Evolutionary conservation across 2,888 invertebrate genomes (phyloP).

Genomic region (Coenonympha arcania): DNA sequence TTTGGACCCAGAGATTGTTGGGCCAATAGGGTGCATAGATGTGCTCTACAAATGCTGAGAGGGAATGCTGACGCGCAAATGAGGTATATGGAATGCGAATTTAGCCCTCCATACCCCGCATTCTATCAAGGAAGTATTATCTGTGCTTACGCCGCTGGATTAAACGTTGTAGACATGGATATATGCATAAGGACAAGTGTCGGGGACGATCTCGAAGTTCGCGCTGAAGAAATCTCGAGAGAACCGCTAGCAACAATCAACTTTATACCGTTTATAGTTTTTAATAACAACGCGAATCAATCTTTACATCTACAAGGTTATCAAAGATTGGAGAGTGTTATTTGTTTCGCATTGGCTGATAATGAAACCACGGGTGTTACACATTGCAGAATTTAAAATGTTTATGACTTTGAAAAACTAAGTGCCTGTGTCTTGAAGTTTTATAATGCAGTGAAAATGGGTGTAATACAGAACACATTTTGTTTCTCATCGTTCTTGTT

Average conservation of each 20-base stretch:
- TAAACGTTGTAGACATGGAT: conserved; percentile 34
- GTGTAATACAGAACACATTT: too few relatives aligned
- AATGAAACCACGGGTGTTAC: conserved; percentile 43
- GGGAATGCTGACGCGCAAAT: conserved; percentile 48
- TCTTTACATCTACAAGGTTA: conserved; percentile 35
- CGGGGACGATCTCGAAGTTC: conserved; percentile 37
- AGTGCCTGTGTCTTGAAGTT: too few relatives aligned
- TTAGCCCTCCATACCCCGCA: conserved; percentile 39
- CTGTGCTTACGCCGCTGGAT: conserved; percentile 47
- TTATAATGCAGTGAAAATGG: too few relatives aligned
- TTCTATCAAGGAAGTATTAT: conserved; percentile 39
- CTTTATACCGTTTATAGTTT: conserved; percentile 53
- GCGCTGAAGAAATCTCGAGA: conserved; percentile 40
- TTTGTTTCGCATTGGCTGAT: conserved; percentile 52
- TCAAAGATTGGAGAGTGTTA: conserved; percentile 36
- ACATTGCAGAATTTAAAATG: conserved; percentile 31
- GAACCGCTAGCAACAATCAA: conserved; percentile 39
- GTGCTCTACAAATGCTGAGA: conserved; percentile 45
- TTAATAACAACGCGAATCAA: conserved; percentile 40
- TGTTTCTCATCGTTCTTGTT: too few relatives aligned
- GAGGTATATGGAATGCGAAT: conserved; percentile 60
- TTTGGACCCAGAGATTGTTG: conserved; percentile 52
- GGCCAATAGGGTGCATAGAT: conserved; percentile 61
- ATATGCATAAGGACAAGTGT: not conserved
- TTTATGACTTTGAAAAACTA: too few relatives aligned